These are phyloP conservation scores for Malurus elegans DNA, from an alignment of 2,113 vertebrate species.

Conservation along the genomic window DNA sequence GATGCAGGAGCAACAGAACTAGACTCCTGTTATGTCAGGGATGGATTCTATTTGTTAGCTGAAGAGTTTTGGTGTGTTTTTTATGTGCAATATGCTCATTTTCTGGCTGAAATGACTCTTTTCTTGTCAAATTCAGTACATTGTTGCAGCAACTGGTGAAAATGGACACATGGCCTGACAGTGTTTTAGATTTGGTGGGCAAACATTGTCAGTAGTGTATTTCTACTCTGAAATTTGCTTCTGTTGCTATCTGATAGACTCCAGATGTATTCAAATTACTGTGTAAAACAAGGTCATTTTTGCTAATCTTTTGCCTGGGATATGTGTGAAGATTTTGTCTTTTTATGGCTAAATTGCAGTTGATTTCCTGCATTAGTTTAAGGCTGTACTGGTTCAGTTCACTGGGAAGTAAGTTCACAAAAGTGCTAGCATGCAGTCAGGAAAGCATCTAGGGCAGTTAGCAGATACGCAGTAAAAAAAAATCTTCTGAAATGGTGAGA, in stretches of 20 bases:
- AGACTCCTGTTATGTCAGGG: neutral
- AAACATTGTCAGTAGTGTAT: neutral
- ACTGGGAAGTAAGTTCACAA: neutral
- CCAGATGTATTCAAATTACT: neutral
- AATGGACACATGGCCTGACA: neutral
- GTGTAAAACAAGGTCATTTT: neutral
- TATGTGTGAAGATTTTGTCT: neutral
- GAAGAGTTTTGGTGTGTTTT: neutral
- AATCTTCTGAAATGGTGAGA: neutral
- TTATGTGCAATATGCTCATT: neutral
- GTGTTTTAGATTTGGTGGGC: neutral
- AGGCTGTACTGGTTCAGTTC: neutral
- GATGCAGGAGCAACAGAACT: neutral
- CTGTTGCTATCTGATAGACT: neutral
- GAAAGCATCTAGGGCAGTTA: constrained; percentile 24
- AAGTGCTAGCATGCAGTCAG: neutral
- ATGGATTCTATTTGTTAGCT: neutral
- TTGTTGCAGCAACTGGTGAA: neutral
- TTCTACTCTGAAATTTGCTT: neutral
- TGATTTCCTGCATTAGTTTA: constrained; percentile 15
- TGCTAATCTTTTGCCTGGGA: neutral
- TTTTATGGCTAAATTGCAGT: neutral
- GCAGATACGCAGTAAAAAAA: neutral
- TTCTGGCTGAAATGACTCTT: neutral
- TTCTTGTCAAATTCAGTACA: neutral